A percentile compares a stretch with the other conserved stretches of the same genome.
These are phyloP conservation scores for Tachuris rubrigastra DNA, from an alignment of 2,113 vertebrate genomes.

Conservation along the genomic window DNA sequence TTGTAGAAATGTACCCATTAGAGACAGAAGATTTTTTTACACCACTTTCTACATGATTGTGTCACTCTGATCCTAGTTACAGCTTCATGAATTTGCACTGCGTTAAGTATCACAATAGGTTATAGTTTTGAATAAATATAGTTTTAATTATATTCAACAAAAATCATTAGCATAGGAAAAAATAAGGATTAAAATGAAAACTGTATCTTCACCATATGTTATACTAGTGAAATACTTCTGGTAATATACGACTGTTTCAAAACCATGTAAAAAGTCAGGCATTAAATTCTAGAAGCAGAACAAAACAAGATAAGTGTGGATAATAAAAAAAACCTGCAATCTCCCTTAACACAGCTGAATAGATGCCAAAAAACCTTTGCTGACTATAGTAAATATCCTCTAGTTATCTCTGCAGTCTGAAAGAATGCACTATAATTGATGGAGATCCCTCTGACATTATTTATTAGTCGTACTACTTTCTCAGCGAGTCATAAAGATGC, in stretches of 20 bases:
- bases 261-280: neutral
- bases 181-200: neutral
- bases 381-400: neutral
- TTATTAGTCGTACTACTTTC: neutral
- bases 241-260: neutral
- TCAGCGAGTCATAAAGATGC: neutral
- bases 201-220: neutral
- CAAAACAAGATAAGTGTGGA: neutral
- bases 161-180: neutral
- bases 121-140: neutral
- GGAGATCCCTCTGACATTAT: neutral
- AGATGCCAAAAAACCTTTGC: neutral
- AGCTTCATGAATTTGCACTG: neutral
- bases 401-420: neutral
- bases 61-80: neutral
- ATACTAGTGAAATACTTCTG: neutral
- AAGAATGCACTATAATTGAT: neutral
- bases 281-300: neutral
- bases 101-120: neutral
- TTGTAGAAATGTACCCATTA: neutral
- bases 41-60: neutral
- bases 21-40: neutral
- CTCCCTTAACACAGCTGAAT: neutral
- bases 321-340: neutral
- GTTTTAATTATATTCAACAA: neutral